A percentile compares a stretch with the other conserved stretches of the same genome.
Evolutionary conservation across 2,888 invertebrate genomes (phyloP).

Genomic region (Eupelmus urozonus): DNA sequence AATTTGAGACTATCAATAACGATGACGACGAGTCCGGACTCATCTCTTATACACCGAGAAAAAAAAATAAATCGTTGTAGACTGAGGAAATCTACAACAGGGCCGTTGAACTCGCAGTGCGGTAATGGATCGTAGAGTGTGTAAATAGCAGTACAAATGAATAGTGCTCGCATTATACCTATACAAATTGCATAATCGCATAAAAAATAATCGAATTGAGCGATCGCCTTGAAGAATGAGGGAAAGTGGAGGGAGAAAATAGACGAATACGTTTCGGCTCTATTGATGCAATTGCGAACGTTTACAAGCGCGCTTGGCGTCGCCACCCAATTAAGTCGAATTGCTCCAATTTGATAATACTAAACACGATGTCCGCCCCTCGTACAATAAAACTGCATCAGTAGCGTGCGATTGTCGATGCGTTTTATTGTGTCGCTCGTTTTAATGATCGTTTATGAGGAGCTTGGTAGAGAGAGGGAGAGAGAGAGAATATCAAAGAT

Average conservation of each 20-base stretch:
- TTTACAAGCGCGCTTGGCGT: constrained; percentile 1
- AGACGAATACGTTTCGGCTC: constrained; percentile 10
- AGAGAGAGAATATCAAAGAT: too few species aligned
- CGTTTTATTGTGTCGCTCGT: background rate
- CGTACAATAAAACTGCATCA: constrained; percentile 8
- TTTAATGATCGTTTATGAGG: constrained; percentile 17
- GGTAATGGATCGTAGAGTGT: too few species aligned
- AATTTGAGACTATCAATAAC: too few species aligned
- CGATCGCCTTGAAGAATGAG: background rate
- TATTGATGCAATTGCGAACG: constrained; percentile 44
- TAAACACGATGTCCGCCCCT: background rate
- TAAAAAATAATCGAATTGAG: background rate
- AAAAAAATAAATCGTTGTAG: too few species aligned
- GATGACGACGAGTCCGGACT: too few species aligned
- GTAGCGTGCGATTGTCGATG: background rate
- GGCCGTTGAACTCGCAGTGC: too few species aligned
- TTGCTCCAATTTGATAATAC: constrained; percentile 54
- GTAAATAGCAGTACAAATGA: too few species aligned
- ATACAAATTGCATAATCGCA: background rate
- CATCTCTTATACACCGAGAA: too few species aligned
- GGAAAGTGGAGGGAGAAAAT: background rate
- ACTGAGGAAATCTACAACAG: too few species aligned
- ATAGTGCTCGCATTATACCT: background rate
- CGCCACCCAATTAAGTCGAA: constrained; percentile 35
- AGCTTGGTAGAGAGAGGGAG: too few species aligned